Conservation (phyloP, 2,113 vertebrate genomes). For the Gymnogyps californianus region DNA sequence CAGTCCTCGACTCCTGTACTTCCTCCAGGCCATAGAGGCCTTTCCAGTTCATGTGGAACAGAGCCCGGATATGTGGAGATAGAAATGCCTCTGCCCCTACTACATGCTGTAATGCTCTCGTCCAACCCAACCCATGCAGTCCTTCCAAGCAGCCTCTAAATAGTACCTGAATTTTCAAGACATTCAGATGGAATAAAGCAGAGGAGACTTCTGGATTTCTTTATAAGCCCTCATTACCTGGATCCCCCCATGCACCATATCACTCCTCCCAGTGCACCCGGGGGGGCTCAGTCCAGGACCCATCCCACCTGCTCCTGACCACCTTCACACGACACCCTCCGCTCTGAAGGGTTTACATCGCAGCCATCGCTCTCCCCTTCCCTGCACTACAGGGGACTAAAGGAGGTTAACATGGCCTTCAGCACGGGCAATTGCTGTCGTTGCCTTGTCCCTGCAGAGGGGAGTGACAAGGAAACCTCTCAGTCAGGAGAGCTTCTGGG, state of each 20-base stretch:
- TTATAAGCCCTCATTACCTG: neutral
- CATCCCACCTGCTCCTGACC: neutral
- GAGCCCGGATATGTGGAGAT: fast-evolving
- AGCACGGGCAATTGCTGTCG: neutral
- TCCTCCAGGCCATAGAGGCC: neutral
- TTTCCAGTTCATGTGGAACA: neutral
- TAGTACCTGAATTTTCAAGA: neutral
- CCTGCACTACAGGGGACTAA: too few relatives aligned
- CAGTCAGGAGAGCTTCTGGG: neutral
- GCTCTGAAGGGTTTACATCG: neutral
- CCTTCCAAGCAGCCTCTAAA: neutral
- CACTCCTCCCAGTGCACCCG: fast-evolving
- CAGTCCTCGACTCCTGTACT: neutral
- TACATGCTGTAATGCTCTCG: neutral
- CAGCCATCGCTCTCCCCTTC: neutral
- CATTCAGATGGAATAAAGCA: neutral
- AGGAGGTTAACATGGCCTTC: neutral
- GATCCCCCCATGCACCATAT: fast-evolving
- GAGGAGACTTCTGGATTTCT: neutral
- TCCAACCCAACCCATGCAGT: neutral
- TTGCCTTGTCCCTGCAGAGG: neutral
- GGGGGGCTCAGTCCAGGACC: neutral
- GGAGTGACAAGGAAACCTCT: neutral
- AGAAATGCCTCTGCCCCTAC: neutral
- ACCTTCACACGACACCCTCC: neutral